Base-by-base conservation (phyloP, 2,888 invertebrate genomes). In the Scrobipalpa atriplicella region DNA sequence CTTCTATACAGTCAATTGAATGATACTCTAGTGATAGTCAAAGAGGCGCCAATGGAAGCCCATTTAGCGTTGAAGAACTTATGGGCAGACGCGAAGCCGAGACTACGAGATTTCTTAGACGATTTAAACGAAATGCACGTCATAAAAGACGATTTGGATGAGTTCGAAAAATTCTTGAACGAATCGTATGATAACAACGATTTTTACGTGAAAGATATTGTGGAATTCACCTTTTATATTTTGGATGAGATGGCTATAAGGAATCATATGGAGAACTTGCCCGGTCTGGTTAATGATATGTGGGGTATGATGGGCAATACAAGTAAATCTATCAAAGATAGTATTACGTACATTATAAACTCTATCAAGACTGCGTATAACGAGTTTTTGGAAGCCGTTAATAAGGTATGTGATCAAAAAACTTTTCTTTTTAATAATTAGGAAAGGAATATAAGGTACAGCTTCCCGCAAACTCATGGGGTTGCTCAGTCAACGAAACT, bases 291-390 rank as follows among this genome's bases (percentile, higher is more conserved):
- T 0, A 95, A 95, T 62, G 97, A 97, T 82, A 94, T 97, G 78
- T 97, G 96, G 96, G 96, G 96, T 6, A 95, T 96, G 74, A 96
- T 97, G 96, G 97, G 97, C 0, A 96, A 97, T 65, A 97, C 97
- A 0, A 97, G 97, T 9, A 94, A 95, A 72, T 96, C 96, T 0
- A 94, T 97, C 19, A 95, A 96, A 61, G 95, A 96, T 71, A 96
- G 96, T 72, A 88, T 97, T 10, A 86, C 95, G 0, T 96, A 95
- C 94, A 93, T 96, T 0, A 95, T 96, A 0, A 95, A 96, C 69
- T 94, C 95, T 68, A 93, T 96, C 0, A 96, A 96, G 79, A 93
- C 87, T 54, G 95, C 95, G 0, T 96, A 96, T 76, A 93, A 95
- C 29, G 96, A 95, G 76, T 92, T 95, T 16, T 88, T 95, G 9